Evolutionary conservation across 2,888 invertebrate genomes (phyloP), one percentile per base, ranked within the genome.

Genomic region (Abrostola triplasia): DNA sequence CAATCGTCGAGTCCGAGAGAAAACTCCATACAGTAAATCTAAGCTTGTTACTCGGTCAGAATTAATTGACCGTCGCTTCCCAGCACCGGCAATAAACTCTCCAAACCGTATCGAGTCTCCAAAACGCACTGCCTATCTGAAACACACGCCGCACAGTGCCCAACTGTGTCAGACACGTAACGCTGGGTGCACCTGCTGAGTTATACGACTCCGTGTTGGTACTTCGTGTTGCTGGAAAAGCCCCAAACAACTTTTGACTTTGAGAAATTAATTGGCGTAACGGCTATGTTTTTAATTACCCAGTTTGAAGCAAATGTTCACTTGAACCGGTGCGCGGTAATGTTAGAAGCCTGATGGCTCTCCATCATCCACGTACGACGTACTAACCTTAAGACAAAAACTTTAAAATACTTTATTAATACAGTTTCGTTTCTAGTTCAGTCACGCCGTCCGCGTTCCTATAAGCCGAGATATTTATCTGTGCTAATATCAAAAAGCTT

Each of bases 201-300:
- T 53, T 51, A 54, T 24, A 56, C 64, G 73, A 65, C 77, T 66
- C 76, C 67, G 76, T 69, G 70, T 64, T 59, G 50, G 56, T 51
- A 55, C 63, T 57, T 58, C 56, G 48, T 55, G 60, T 70, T 72
- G 84, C 60, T 79, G 85, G 83, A 86, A 87, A 80, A 83, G 85
- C 59, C 55, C 50, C 64, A 66, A 73, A 72, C 78, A 83, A 88
- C 82, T 90, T 90, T 91, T 92, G 91, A 90, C 92, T 93, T 92
- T 92, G 92, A 90, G 84, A 84, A 93, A 88, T 93, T 94, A 94
- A 94, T 94, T 93, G 88, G 88, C 94, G 93, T 90, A 88, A 93
- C 93, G 92, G 85, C 85, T 80, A 81, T 81, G 83, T 84, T 87
- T 88, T 91, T 91, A 92, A 92, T 93, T 90, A 87, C 86, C 67